A percentile compares a stretch with the other conserved stretches of the same genome.
These are phyloP conservation scores for Lophotriccus pileatus DNA, from an alignment of 2,797 vertebrate genomes.

Conservation along the genomic window DNA sequence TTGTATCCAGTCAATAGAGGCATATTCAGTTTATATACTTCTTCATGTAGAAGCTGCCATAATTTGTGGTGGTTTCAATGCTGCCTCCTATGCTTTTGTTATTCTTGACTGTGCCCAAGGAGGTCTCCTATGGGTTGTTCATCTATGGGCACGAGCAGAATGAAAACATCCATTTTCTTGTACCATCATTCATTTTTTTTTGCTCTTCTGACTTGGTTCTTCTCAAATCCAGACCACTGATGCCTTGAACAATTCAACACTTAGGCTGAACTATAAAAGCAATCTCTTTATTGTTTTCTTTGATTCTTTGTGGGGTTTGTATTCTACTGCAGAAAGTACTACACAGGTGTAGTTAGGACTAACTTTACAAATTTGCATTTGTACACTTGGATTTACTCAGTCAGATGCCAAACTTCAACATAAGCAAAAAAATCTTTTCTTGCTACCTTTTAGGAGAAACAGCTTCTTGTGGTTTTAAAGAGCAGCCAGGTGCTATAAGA, in stretches of 20 bases:
- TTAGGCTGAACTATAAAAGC: background rate
- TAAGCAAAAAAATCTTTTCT: background rate
- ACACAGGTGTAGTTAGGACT: background rate
- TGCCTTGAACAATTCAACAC: background rate
- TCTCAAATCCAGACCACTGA: background rate
- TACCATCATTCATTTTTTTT: background rate
- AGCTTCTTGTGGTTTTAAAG: slow-evolving; percentile 82
- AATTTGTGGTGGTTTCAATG: background rate
- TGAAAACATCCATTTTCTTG: background rate
- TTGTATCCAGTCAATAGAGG: background rate
- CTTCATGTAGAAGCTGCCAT: background rate
- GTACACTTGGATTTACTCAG: background rate
- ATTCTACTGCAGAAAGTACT: background rate
- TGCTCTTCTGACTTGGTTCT: background rate
- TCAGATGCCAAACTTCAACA: background rate
- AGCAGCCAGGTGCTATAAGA: slow-evolving; percentile 77
- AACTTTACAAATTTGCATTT: background rate
- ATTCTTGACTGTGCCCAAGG: background rate
- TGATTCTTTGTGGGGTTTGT: background rate
- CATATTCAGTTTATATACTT: background rate
- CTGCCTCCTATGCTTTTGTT: background rate
- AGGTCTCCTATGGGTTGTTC: background rate
- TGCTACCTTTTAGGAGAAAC: slow-evolving; percentile 80
- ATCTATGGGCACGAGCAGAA: background rate
- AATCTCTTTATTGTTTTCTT: background rate